phyloP scores from a whole-genome alignment of 1,140 invertebrate genomes.

The Drusus annulatus region DNA sequence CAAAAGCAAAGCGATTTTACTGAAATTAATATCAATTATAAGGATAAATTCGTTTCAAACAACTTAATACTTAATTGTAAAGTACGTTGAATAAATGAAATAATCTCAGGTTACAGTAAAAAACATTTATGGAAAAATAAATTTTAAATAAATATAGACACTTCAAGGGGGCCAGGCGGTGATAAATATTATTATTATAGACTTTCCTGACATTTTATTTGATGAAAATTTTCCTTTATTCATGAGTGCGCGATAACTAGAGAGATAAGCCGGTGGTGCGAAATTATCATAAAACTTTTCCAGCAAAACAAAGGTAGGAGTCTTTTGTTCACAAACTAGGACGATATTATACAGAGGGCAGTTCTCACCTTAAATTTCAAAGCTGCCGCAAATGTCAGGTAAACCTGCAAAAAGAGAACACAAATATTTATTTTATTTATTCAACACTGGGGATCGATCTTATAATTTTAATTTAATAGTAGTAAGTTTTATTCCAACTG shows the following conservation, averaged over 20 bases:
- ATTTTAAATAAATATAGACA: too few relatives aligned
- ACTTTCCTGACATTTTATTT: neutral
- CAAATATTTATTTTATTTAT: neutral
- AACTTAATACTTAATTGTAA: too few relatives aligned
- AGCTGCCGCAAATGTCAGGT: neutral
- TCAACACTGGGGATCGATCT: neutral
- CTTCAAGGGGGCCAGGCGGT: too few relatives aligned
- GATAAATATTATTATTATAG: too few relatives aligned
- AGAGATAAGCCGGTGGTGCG: conserved; percentile 5
- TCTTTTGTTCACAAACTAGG: neutral
- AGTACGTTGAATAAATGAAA: too few relatives aligned
- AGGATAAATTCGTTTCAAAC: too few relatives aligned
- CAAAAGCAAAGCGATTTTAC: too few relatives aligned
- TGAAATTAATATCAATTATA: too few relatives aligned
- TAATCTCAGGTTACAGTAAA: too few relatives aligned
- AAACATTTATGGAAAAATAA: too few relatives aligned
- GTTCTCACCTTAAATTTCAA: conserved; percentile 1
- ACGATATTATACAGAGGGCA: neutral
- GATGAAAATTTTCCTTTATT: neutral
- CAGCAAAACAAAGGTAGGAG: neutral
- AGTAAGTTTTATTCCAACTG: too few relatives aligned
- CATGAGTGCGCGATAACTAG: neutral
- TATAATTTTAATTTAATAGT: too few relatives aligned
- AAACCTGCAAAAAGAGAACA: neutral
- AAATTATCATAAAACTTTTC: conserved; percentile 1